Percentiles rank a stretch among this genome's conserved stretches.
Evolutionary conservation across 2,888 invertebrate genomes (phyloP).

Genomic region (Harmothoe impar): DNA sequence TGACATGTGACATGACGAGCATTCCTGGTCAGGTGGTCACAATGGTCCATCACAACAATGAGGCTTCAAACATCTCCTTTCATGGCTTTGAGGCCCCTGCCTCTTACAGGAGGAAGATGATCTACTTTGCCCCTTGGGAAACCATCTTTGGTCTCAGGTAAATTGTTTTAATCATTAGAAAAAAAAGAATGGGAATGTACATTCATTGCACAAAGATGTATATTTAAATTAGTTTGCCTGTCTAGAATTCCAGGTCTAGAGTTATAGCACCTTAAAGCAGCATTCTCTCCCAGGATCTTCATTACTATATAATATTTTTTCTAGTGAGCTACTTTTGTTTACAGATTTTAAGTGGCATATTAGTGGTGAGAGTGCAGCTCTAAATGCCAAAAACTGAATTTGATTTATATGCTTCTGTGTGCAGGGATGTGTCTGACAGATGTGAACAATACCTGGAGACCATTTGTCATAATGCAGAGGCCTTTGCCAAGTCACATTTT

Average conservation of each 20-base stretch:
- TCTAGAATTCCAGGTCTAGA: too few species aligned
- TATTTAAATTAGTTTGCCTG: too few species aligned
- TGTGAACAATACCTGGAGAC: slow-evolving; percentile 31
- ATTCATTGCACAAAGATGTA: too few species aligned
- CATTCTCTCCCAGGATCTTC: too few species aligned
- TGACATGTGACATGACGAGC: slow-evolving; percentile 37
- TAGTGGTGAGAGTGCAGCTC: too few species aligned
- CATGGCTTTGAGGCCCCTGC: slow-evolving; percentile 48
- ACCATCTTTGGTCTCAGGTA: slow-evolving; percentile 27
- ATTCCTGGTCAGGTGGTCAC: slow-evolving; percentile 11
- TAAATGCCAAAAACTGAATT: too few species aligned
- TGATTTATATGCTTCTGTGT: not conserved
- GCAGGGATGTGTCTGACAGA: not conserved
- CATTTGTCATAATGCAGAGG: slow-evolving; percentile 16
- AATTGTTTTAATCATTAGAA: too few species aligned
- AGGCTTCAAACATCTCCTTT: not conserved
- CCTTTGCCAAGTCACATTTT: slow-evolving; percentile 28
- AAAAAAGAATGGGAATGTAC: too few species aligned
- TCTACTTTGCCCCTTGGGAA: slow-evolving; percentile 37
- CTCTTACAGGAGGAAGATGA: slow-evolving; percentile 39
- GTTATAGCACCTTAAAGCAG: too few species aligned
- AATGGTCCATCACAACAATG: slow-evolving; percentile 21
- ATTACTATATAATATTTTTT: too few species aligned
- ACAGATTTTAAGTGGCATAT: too few species aligned
- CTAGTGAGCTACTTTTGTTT: too few species aligned